Base-by-base conservation (phyloP, 2,888 invertebrate genomes). In the Gryllus longicercus region DNA sequence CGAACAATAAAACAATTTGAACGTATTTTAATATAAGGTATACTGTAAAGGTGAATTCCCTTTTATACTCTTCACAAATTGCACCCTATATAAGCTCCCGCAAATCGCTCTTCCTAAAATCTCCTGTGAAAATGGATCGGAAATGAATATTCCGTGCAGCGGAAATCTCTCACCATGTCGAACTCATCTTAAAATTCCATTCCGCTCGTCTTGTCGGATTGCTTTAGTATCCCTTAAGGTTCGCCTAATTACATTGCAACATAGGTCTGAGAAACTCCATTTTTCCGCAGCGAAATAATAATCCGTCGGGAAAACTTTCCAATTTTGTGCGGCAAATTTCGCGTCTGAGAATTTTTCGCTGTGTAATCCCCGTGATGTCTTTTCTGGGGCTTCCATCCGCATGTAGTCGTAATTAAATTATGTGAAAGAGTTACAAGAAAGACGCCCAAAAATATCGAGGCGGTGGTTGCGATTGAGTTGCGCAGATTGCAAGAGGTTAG, bases 101-200 rank as follows among this genome's bases (percentile, higher is more conserved):
- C n/a, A 63, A 63, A 63, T 63, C 63, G 63, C n/a, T 14, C 63
- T 14, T 63, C n/a, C n/a, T 63, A 63, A 38, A 63, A 18, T 63
- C 63, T 18, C 63, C n/a, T 63, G 63, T n/a, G 63, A 63, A 63
- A 63, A 63, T 63, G 63, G 63, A 63, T 63, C 14, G 16, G 63
- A 63, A 63, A 63, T 63, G 63, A 63, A 63, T 63, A n/a, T 63
- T n/a, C 63, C 38, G 38, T 38, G 8, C 38, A 18, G n/a, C 14
- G 63, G 4, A 63, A 63, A 63, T 63, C 63, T n/a, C 63, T 14
- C 14, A 10, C 16, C n/a, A 63, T 63, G 63, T 63, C 63, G 63
- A 63, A 63, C n/a, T 63, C 63, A 63, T 63, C 63, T 63, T 63
- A 63, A 63, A 63, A 63, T 63, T 63, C 63, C 63, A 63, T 63